A percentile compares a stretch with the other conserved stretches of the same genome.
phyloP scores from a whole-genome alignment of 2,113 vertebrate species.

The Crocuta crocuta region DNA sequence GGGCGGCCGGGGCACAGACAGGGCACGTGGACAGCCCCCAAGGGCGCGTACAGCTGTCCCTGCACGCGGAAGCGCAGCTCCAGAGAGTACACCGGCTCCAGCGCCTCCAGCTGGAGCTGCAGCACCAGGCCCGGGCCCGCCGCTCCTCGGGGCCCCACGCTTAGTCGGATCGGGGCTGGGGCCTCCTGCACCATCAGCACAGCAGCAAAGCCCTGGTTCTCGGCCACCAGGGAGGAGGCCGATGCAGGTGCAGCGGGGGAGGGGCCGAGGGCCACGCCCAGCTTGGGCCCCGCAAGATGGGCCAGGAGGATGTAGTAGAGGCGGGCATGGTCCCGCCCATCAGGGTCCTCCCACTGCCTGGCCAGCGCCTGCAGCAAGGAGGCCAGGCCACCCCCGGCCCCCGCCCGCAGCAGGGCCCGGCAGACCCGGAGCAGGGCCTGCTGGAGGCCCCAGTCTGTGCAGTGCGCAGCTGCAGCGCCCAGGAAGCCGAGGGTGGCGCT shows the following conservation, averaged over 20 bases:
- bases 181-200: slow-evolving; percentile 87
- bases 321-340: slow-evolving; percentile 91
- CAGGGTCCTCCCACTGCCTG: slow-evolving; percentile 87
- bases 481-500: slow-evolving; percentile 86
- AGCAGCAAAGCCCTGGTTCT: slow-evolving; percentile 89
- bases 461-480: slow-evolving; percentile 77
- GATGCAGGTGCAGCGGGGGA: slow-evolving; percentile 85
- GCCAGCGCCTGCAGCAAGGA: slow-evolving; percentile 89
- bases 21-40: slow-evolving; percentile 88
- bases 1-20: slow-evolving; percentile 85
- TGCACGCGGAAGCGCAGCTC: slow-evolving; percentile 88
- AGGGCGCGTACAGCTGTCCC: slow-evolving; percentile 84
- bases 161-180: slow-evolving; percentile 81
- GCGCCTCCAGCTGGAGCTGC: slow-evolving; percentile 68
- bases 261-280: slow-evolving; percentile 82
- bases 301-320: slow-evolving; percentile 93
- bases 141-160: neutral
- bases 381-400: slow-evolving; percentile 83
- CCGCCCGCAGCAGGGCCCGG: slow-evolving; percentile 87
- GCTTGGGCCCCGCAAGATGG: slow-evolving; percentile 90
- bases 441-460: slow-evolving; percentile 88
- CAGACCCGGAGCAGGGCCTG: slow-evolving; percentile 89
- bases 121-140: slow-evolving; percentile 28
- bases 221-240: slow-evolving; percentile 88
- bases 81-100: slow-evolving; percentile 89